Evolutionary conservation across 2,888 invertebrate species (phyloP).

Genomic region (Andrena marginata): DNA sequence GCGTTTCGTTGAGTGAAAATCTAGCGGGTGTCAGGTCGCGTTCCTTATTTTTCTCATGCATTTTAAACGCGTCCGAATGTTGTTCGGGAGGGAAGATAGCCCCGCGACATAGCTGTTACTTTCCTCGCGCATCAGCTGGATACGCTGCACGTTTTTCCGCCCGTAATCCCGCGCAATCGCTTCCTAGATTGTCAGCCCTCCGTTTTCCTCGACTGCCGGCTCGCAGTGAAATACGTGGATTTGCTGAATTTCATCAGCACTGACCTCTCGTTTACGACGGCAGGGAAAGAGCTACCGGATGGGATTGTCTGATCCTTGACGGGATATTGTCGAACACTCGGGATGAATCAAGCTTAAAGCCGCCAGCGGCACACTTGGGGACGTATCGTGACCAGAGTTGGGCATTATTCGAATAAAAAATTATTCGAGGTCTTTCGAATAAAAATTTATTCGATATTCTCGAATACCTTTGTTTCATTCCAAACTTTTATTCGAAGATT

Average conservation of each 20-base stretch:
- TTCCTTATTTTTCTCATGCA: slow-evolving; percentile 16
- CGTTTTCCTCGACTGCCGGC: neutral
- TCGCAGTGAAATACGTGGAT: slow-evolving; percentile 1
- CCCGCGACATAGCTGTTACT: neutral
- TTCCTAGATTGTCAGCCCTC: slow-evolving; percentile 11
- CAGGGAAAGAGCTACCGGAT: neutral
- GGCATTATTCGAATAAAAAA: no score
- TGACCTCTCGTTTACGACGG: slow-evolving; percentile 13
- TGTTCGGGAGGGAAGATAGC: neutral
- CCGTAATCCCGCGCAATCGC: slow-evolving; percentile 21
- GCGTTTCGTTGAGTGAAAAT: neutral
- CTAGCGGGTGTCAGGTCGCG: neutral
- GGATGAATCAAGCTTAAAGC: neutral
- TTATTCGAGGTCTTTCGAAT: neutral
- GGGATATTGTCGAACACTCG: neutral
- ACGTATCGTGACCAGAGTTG: no score
- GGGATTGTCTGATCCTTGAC: neutral
- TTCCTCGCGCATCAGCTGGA: slow-evolving; percentile 1
- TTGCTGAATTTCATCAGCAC: slow-evolving; percentile 9
- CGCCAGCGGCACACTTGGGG: no score
- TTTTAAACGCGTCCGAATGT: neutral
- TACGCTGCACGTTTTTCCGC: neutral
- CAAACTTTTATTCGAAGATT: no score
- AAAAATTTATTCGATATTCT: no score
- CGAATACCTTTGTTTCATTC: no score